Evolutionary conservation across 2,888 invertebrate species (phyloP), one percentile per base, ranked within the genome.

Genomic region (Seira musarum): DNA sequence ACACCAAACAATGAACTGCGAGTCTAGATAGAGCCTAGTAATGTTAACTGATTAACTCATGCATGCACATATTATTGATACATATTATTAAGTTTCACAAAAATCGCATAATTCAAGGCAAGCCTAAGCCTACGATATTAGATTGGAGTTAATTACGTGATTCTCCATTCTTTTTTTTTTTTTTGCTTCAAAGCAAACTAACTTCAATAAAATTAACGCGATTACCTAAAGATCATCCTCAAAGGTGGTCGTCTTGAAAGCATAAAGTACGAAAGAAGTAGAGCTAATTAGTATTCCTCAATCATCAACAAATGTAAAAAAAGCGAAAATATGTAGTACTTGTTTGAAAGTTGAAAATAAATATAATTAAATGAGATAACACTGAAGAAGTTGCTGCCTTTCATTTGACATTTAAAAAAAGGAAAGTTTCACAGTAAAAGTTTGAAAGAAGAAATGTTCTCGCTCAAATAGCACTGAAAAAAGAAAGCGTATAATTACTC

Each of bases 211-310:
- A 69, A 76, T 68, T 35, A 77, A 69, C 70, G 72, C 68, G 67
- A 46, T 80, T 82, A 84, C 84, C 84, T 80, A 84, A 84, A 84
- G 66, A 82, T 81, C 79, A 84, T 84, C 84, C 84, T 82, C 73
- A 84, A 80, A 69, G 84, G 84, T 77, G 81, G 84, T 65, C 84
- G 84, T 80, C 84, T 84, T 82, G 76, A 80, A 74, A 82, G 81
- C 82, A 82, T 70, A 76, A 69, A 80, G 71, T 74, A 73, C 63
- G 74, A 71, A 73, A 78, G 67, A 79, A 81, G 71, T 77, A 80
- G 80, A 79, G 75, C 67, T 68, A 60, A 66, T 81, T 79, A 82
- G 68, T 81, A 76, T 60, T 53, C 53, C 15, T 53, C 53, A 53
- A 13, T 53, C 53, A 53, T 53, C 17, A 53, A 53, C 6, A 53